These are phyloP conservation scores for Ylistrum balloti DNA, from an alignment of 1,140 invertebrate species.

Conservation along the genomic window DNA sequence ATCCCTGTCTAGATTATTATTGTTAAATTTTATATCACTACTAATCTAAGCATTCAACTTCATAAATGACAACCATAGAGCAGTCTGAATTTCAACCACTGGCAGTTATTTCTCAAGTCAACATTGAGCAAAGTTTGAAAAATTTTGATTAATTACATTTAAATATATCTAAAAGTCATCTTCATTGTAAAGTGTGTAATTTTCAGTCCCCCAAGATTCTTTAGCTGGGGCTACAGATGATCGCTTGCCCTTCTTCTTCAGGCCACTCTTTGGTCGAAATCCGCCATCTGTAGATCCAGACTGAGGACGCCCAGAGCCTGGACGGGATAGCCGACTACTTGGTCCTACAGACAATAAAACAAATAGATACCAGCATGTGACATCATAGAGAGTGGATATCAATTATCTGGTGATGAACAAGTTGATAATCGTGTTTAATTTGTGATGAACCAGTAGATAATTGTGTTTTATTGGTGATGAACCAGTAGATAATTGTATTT, in stretches of 20 bases:
- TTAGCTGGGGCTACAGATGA: background rate
- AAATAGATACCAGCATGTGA: no score
- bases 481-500: no score
- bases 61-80: background rate
- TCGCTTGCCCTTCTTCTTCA: background rate
- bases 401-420: no score
- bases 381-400: no score
- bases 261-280: constrained; percentile 19
- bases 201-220: background rate
- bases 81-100: background rate
- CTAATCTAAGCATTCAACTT: background rate
- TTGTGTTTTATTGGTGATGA: no score
- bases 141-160: background rate
- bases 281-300: background rate
- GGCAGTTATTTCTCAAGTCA: background rate
- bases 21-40: no score
- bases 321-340: background rate
- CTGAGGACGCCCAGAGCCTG: background rate
- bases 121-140: background rate
- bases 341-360: constrained; percentile 17
- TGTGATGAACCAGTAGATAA: no score
- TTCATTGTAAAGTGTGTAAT: background rate
- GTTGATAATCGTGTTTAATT: no score
- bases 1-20: no score
- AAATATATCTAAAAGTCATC: background rate